Base-by-base conservation (phyloP, 2,113 vertebrate species). In the Pelmatolapia mariae region DNA sequence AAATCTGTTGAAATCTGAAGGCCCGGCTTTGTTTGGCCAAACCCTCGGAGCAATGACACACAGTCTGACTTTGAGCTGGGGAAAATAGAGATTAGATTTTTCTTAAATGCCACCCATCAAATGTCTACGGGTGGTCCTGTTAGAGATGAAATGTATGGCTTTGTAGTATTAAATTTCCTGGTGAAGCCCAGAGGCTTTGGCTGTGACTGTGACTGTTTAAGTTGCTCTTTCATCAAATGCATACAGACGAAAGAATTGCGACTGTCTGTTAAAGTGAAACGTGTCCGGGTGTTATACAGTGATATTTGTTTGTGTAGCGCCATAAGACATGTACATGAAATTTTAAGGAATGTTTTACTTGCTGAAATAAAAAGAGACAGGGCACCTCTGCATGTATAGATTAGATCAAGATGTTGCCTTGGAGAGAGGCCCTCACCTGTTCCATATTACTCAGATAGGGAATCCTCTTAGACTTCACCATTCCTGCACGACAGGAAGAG, bases 341-440 rank as follows among this genome's bases (percentile, higher is more conserved):
- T 61, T 66, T 38, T 7, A 4, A 81, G 81, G 83, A 66, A 86
- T 36, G 86, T 88, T 93, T 90, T 33, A 86, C 78, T 63, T 53
- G 1, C 10, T 83, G 40, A 89, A 85, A 89, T 82, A 86, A 93
- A 87, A 89, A 52, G 86, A 88, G 87, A 86, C 85, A 33, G 68
- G 78, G 76, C 76, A 89, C 82, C 81, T 85, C 63, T 24, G 22
- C 73, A 53, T 36, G 63, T 68, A 45, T 78, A 81, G 89, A 95
- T 96, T 47, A 87, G 80, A 93, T 94, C 94, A 95, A 93, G 95
- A 94, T 96, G 94, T 94, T 89, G 87, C 86, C 63, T 81, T 84
- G 86, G 81, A 90, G 84, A 87, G 40, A 87, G 47, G 15, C 79
- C 83, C 87, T 91, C 95, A 95, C 95, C 95, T 96, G 95, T 68